A percentile compares a stretch with the other conserved stretches of the same genome.
Conservation (phyloP, 2,888 invertebrate genomes). For the Unio delphinus region DNA sequence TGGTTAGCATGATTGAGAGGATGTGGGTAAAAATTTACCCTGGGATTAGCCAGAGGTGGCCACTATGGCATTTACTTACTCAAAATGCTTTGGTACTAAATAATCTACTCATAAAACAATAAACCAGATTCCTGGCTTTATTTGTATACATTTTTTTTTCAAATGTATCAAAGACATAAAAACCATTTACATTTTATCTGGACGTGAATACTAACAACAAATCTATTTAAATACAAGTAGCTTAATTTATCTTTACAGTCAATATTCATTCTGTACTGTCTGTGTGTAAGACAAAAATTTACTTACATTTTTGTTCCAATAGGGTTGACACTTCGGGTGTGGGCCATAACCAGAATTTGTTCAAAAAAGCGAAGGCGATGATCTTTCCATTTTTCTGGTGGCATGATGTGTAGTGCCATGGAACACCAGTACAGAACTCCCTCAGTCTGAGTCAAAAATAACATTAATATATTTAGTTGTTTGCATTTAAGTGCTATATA, state of each 20-base stretch:
- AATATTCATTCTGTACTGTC: too few relatives aligned
- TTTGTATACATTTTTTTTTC: too few relatives aligned
- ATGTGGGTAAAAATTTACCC: too few relatives aligned
- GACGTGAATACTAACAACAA: not conserved
- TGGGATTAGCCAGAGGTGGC: too few relatives aligned
- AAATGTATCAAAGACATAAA: not conserved
- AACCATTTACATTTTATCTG: not conserved
- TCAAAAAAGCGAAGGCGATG: slow-evolving; percentile 82
- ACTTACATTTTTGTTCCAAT: slow-evolving; percentile 73
- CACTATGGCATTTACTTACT: too few relatives aligned
- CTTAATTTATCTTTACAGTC: not conserved
- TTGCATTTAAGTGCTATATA: not conserved
- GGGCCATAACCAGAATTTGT: slow-evolving; percentile 84
- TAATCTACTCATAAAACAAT: too few relatives aligned
- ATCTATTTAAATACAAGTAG: not conserved
- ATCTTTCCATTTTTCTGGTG: slow-evolving; percentile 83
- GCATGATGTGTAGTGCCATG: slow-evolving; percentile 85
- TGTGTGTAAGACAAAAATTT: not conserved
- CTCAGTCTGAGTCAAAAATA: slow-evolving; percentile 77
- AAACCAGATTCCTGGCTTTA: too few relatives aligned
- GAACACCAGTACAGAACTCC: slow-evolving; percentile 91
- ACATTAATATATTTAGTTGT: not conserved
- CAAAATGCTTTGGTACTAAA: too few relatives aligned
- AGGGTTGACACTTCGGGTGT: slow-evolving; percentile 81
- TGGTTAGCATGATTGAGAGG: too few relatives aligned